Percentiles rank a stretch among this genome's conserved stretches.
phyloP scores from a whole-genome alignment of 92 coral and sea anemone species.

The Bergia sp. region DNA sequence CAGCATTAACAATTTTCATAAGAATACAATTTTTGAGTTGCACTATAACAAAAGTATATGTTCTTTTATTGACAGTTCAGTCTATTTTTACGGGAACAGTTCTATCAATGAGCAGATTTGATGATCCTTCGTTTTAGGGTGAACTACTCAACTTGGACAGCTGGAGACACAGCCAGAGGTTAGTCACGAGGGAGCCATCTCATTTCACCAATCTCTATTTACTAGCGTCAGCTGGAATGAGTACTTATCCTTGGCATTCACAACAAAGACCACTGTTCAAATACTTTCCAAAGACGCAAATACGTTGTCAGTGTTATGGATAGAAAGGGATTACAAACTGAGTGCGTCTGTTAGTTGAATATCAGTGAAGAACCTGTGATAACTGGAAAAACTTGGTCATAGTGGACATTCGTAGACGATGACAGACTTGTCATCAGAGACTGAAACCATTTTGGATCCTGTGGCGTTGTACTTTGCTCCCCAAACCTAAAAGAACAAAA shows the following conservation, averaged over 20 bases:
- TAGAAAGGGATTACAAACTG: neutral
- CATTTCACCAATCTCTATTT: neutral
- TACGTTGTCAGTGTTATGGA: neutral
- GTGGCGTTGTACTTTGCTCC: constrained; percentile 96
- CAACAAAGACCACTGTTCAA: neutral
- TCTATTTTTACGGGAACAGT: neutral
- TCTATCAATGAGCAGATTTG: neutral
- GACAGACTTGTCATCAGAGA: constrained; percentile 92
- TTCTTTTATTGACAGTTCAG: neutral
- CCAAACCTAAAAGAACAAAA: constrained; percentile 77
- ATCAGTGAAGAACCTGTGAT: neutral
- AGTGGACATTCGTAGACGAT: constrained; percentile 95
- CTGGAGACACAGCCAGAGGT: too few relatives aligned
- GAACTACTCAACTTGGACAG: neutral
- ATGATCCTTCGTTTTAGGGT: neutral
- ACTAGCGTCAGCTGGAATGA: neutral
- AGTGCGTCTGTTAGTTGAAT: neutral
- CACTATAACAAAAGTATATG: neutral
- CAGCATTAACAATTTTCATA: neutral
- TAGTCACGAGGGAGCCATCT: neutral
- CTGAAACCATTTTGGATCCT: constrained; percentile 96
- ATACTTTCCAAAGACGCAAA: neutral
- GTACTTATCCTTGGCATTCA: too few relatives aligned
- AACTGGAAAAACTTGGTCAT: constrained; percentile 21
- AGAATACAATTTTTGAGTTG: neutral